Evolutionary conservation across 2,797 vertebrate species (phyloP).

Genomic region (Artibeus jamaicensis): DNA sequence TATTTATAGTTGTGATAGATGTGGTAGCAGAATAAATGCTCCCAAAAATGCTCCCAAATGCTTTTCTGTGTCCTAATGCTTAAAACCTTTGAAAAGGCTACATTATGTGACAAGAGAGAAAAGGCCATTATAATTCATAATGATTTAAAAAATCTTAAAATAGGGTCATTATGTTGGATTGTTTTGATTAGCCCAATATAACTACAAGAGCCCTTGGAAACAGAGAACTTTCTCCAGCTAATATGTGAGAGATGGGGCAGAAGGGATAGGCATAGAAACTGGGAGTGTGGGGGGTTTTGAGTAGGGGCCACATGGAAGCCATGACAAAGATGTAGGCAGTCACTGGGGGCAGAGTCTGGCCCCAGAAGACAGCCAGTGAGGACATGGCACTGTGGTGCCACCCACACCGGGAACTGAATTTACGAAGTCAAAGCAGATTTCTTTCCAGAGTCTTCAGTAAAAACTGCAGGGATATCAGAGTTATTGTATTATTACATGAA

Average conservation of each 20-base stretch:
- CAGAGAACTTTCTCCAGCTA: not conserved
- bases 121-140: not conserved
- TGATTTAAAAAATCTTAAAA: not conserved
- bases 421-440: not conserved
- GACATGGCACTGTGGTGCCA: too few species aligned
- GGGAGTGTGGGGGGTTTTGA: too few species aligned
- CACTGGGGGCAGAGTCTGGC: not conserved
- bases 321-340: not conserved
- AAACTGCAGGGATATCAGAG: not conserved
- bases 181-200: not conserved
- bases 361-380: not conserved
- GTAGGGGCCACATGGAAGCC: not conserved
- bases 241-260: not conserved
- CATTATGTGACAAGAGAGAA: not conserved
- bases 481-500: not conserved
- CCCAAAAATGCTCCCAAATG: not conserved
- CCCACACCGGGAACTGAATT: not conserved
- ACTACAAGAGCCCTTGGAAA: not conserved
- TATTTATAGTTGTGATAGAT: not conserved
- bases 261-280: not conserved
- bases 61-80: not conserved
- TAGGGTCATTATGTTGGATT: not conserved
- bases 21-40: not conserved
- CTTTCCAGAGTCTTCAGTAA: not conserved
- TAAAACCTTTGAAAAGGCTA: not conserved